Conservation (phyloP, 2,797 vertebrate genomes). For the Artibeus lituratus region DNA sequence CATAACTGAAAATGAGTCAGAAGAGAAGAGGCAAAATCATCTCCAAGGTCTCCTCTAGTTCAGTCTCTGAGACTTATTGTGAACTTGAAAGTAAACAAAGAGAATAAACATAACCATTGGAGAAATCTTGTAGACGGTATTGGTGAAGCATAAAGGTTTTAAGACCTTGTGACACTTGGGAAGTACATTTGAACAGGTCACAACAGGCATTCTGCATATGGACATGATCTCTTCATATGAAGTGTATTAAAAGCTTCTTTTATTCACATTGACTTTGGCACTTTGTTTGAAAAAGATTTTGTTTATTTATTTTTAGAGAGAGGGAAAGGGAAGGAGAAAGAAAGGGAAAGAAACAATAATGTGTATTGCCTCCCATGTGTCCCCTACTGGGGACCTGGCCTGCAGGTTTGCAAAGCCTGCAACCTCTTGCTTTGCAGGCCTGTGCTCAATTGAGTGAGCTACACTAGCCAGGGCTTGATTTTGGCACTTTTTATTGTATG, state of each 20-base stretch:
- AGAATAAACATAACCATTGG: not conserved
- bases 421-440: too few species aligned
- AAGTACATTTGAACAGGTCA: not conserved
- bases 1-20: not conserved
- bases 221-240: not conserved
- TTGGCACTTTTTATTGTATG: too few species aligned
- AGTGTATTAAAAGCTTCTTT: not conserved
- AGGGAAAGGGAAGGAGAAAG: too few species aligned
- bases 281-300: not conserved
- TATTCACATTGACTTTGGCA: not conserved
- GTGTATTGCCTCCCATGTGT: too few species aligned
- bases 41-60: not conserved
- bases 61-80: not conserved
- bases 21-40: conserved; percentile 21
- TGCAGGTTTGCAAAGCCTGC: too few species aligned
- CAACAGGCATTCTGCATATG: not conserved
- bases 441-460: too few species aligned
- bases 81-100: conserved; percentile 29
- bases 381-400: too few species aligned
- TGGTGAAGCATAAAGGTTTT: conserved; percentile 5
- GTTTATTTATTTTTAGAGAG: too few species aligned
- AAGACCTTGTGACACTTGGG: not conserved
- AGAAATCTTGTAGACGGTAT: not conserved
- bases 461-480: too few species aligned
- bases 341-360: too few species aligned